A percentile compares a stretch with the other conserved stretches of the same genome.
phyloP scores from a whole-genome alignment of 2,113 vertebrate species.

The Oryzias javanicus region DNA sequence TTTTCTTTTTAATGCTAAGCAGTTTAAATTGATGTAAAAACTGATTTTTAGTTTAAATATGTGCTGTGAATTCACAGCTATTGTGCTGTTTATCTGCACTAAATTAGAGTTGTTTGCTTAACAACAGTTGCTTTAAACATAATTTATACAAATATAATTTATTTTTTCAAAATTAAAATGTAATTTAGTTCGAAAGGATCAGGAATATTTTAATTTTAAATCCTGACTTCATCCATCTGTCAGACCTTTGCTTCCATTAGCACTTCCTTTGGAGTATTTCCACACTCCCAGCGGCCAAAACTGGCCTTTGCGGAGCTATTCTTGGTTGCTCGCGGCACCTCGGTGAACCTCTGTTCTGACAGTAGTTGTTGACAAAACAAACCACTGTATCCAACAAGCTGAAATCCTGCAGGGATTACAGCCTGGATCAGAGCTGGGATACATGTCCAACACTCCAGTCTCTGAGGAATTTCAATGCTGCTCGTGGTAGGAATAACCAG shows the following conservation, averaged over 20 bases:
- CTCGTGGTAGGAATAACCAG: constrained; percentile 49
- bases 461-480: constrained; percentile 37
- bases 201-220: neutral
- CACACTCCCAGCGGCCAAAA: constrained; percentile 16
- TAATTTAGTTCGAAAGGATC: neutral
- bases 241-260: constrained; percentile 24
- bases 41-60: too few species aligned
- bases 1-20: too few species aligned
- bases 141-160: neutral
- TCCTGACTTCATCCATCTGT: neutral
- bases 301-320: constrained; percentile 38
- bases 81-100: too few species aligned
- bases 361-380: constrained; percentile 52
- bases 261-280: constrained; percentile 15
- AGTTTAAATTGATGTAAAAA: too few species aligned
- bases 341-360: constrained; percentile 29
- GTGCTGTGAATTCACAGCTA: too few species aligned
- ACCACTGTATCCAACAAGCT: constrained; percentile 42
- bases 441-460: constrained; percentile 39
- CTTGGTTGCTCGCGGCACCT: constrained; percentile 29
- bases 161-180: neutral
- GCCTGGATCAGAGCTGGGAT: constrained; percentile 14
- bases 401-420: constrained; percentile 28
- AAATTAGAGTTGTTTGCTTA: too few species aligned
- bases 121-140: too few species aligned